Evolutionary conservation across 2,888 invertebrate species (phyloP), one percentile per base, ranked within the genome.

Genomic region (Trissolcus japonicus): DNA sequence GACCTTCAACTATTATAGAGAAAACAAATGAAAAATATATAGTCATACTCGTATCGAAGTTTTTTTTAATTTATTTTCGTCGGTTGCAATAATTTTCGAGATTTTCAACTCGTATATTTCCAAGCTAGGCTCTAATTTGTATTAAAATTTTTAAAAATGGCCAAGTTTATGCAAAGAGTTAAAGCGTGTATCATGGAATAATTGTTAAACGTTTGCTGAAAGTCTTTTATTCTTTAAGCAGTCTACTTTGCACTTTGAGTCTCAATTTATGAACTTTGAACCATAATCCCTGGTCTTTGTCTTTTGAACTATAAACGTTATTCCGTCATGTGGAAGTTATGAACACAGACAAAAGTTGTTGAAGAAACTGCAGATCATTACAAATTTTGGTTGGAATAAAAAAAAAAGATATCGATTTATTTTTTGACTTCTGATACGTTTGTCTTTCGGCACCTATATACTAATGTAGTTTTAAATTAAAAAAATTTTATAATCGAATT

Each of bases 191-290:
- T 35, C 16, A 57, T 40, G 41, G 51, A 59, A 29, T 51, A 57
- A 67, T 48, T 59, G 40, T 59, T 51, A 43, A 43, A 57, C 40
- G 54, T 55, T 68, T 16, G 60, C 48, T 54, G 11, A 29, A 60
- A 60, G 41, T 43, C 21, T 43, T 41, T 35, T n/a, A 53, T 59
- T 46, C 60, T 54, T 59, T 35, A 54, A 54, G 59, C 35, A 41
- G 50, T 51, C 11, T 66, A 57, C 46, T 60, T 60, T 51, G 35
- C 60, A 46, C 59, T 51, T 56, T 59, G 43, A 51, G 43, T 43
- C 67, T 56, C 67, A 53, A 67, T 59, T 68, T 60, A 60, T 68
- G 41, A 59, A 50, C 60, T 68, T 60, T 68, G 60, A 60, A 60
- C 54, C 51, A 25, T 68, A 60, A 68, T 60, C 46, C 41, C 54